Evolutionary conservation across 2,888 invertebrate species (phyloP).

Genomic region (Tetrapedia diversipes): DNA sequence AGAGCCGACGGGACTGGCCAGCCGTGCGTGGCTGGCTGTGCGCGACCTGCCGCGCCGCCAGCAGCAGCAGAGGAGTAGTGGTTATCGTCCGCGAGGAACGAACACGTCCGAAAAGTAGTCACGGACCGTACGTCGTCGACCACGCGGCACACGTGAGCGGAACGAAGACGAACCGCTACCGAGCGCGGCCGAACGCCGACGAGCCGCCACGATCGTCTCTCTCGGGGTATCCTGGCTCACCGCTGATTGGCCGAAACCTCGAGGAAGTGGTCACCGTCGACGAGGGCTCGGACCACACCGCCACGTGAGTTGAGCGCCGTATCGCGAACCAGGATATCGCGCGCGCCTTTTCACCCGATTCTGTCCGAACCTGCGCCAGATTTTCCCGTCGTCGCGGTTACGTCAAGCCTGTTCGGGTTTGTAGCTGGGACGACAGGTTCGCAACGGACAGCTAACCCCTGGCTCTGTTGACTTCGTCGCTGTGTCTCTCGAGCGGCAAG

Average conservation of each 20-base stretch:
- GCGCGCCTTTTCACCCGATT: conserved; percentile 45
- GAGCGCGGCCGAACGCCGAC: conserved; percentile 60
- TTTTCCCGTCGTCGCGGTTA: neutral
- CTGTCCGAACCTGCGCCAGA: neutral
- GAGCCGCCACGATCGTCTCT: conserved; percentile 58
- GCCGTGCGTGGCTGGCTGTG: neutral
- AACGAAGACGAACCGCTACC: conserved; percentile 56
- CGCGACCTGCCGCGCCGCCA: neutral
- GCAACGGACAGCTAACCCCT: too few species aligned
- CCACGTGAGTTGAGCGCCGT: conserved; percentile 73
- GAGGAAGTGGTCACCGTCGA: conserved; percentile 70
- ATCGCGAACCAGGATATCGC: conserved; percentile 59
- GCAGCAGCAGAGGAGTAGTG: neutral
- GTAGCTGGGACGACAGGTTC: neutral
- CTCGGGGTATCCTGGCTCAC: conserved; percentile 59
- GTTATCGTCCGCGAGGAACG: conserved; percentile 29
- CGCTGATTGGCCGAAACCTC: conserved; percentile 67
- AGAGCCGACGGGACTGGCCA: conserved; percentile 29
- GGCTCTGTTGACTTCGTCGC: neutral
- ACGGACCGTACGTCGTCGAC: conserved; percentile 52
- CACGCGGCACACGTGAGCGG: conserved; percentile 68
- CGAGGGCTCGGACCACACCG: conserved; percentile 67
- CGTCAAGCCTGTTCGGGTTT: too few species aligned
- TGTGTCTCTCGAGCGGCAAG: neutral
- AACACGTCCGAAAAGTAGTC: conserved; percentile 55